phyloP scores from a whole-genome alignment of 2,113 vertebrate species.

The Ornithorhynchus anatinus region DNA sequence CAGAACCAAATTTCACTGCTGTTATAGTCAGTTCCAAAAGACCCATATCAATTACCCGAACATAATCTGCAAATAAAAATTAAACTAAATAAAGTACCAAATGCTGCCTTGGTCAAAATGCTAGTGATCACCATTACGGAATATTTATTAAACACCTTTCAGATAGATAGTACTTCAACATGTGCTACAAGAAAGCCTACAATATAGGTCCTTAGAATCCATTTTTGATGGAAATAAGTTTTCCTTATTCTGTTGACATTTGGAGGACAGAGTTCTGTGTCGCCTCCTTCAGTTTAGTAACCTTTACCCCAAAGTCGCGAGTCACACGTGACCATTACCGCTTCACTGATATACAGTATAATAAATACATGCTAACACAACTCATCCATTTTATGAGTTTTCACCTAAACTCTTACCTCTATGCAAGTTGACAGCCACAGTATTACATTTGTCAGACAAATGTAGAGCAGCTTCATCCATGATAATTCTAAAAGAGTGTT shows the following conservation, averaged over 20 bases:
- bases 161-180: background rate
- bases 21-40: conserved; percentile 93
- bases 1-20: conserved; percentile 82
- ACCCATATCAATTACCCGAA: conserved; percentile 97
- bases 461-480: conserved; percentile 94
- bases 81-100: conserved; percentile 3
- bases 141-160: background rate
- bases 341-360: too few relatives aligned
- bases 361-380: background rate
- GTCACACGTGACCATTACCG: too few relatives aligned
- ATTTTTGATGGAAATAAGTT: conserved; percentile 1
- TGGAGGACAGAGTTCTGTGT: background rate
- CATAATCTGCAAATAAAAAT: conserved; percentile 82
- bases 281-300: background rate
- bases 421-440: conserved; percentile 83
- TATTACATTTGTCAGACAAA: conserved; percentile 92
- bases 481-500: conserved; percentile 83
- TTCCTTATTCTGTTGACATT: background rate
- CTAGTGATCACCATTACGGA: background rate
- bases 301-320: background rate
- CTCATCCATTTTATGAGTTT: background rate
- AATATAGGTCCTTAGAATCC: background rate
- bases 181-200: background rate
- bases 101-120: background rate
- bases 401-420: conserved; percentile 77